Evolutionary conservation across 53 echinoderm and acorn worm genomes (phyloP).

Genomic region (Glandiceps talaboti): DNA sequence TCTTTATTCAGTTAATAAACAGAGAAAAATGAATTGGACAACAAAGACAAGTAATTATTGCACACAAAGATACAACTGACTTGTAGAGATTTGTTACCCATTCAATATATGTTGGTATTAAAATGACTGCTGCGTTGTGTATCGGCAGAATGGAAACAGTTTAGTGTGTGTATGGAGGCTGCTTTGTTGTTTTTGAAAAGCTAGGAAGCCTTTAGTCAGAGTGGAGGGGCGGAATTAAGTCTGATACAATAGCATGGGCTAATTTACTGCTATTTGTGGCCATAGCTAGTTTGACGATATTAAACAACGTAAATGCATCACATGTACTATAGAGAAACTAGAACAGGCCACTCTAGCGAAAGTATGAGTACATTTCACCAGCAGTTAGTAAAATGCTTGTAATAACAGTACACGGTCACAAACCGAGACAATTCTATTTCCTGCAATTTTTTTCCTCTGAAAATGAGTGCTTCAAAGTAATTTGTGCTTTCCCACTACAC

Average conservation of each 20-base stretch:
- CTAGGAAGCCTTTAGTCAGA: not conserved
- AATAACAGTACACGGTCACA: not conserved
- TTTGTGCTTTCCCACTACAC: not conserved
- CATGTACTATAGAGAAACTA: too few species aligned
- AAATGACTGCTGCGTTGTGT: too few species aligned
- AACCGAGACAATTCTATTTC: not conserved
- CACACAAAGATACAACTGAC: too few species aligned
- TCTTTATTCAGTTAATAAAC: too few species aligned
- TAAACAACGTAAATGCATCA: not conserved
- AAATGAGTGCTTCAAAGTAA: not conserved
- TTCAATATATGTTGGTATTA: too few species aligned
- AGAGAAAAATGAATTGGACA: too few species aligned
- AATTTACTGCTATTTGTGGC: not conserved
- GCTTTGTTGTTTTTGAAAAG: not conserved
- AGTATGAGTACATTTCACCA: too few species aligned
- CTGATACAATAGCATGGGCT: not conserved
- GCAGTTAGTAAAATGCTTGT: not conserved
- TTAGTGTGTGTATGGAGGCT: not conserved
- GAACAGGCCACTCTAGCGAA: too few species aligned
- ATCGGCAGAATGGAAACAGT: not conserved
- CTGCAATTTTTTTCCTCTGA: not conserved
- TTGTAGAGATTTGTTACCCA: too few species aligned
- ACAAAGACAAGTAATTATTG: too few species aligned
- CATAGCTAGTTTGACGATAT: not conserved
- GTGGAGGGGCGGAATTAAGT: not conserved